Percentiles rank a stretch among this genome's conserved stretches.
Evolutionary conservation across 1,140 invertebrate species (phyloP).

Genomic region (Xylocopa sonorina): DNA sequence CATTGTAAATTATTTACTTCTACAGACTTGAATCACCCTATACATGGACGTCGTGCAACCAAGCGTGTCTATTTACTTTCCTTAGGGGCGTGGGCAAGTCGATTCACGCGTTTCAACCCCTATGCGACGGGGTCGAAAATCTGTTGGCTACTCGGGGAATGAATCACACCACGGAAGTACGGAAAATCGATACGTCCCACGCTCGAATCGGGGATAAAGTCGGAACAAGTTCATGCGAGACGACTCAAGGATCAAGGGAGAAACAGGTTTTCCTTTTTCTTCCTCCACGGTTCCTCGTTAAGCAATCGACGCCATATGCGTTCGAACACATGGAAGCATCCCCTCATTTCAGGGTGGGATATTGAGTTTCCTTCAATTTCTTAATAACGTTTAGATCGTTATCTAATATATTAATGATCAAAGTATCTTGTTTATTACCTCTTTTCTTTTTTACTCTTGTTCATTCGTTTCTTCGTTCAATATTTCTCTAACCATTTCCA

Average conservation of each 20-base stretch:
- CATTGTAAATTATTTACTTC: no score
- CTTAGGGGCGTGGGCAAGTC: constrained; percentile 23
- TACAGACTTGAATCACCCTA: background rate
- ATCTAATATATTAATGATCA: no score
- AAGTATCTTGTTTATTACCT: no score
- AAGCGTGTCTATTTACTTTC: constrained; percentile 52
- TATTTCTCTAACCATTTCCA: no score
- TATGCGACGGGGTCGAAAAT: constrained; percentile 55
- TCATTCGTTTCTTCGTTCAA: no score
- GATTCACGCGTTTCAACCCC: constrained; percentile 42
- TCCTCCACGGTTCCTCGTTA: background rate
- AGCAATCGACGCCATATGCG: background rate
- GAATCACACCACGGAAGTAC: constrained; percentile 62
- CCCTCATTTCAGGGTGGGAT: background rate
- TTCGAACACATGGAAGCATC: background rate
- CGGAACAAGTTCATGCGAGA: background rate
- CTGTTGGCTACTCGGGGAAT: constrained; percentile 56
- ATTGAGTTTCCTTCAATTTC: background rate
- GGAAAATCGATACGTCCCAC: constrained; percentile 57
- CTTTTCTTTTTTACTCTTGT: no score
- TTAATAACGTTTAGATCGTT: background rate
- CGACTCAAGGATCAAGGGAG: background rate
- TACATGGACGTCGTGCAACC: background rate
- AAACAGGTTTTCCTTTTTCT: background rate
- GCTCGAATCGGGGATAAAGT: constrained; percentile 1